Evolutionary conservation across 2,113 vertebrate species (phyloP).

Genomic region (Loxodonta africana): DNA sequence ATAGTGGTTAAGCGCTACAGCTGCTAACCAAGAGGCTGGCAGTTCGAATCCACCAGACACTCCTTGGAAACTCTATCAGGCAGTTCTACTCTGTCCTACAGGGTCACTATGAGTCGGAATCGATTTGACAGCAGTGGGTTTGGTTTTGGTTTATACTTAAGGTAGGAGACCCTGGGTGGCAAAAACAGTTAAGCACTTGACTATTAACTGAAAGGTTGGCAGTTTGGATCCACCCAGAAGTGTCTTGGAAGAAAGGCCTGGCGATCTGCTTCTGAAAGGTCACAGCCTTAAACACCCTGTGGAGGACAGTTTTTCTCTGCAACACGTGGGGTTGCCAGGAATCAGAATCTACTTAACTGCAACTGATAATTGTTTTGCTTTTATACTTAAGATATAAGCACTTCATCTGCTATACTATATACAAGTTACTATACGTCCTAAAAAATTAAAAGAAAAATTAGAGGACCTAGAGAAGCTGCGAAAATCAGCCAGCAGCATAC

Average conservation of each 20-base stretch:
- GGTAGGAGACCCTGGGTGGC: not conserved
- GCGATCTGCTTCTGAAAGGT: not conserved
- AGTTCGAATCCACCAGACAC: too few relatives aligned
- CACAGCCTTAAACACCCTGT: not conserved
- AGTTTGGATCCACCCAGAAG: not conserved
- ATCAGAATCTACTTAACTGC: not conserved
- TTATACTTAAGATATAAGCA: not conserved
- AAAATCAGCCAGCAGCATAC: not conserved
- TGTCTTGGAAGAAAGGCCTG: not conserved
- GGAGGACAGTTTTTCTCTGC: not conserved
- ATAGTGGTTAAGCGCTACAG: too few relatives aligned
- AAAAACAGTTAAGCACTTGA: not conserved
- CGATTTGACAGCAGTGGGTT: too few relatives aligned
- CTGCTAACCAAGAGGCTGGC: too few relatives aligned
- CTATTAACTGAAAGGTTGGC: not conserved
- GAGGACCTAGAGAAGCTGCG: not conserved
- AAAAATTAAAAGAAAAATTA: conserved; percentile 12
- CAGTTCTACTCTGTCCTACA: too few relatives aligned
- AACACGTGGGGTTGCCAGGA: not conserved
- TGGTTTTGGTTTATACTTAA: not conserved
- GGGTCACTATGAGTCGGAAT: too few relatives aligned
- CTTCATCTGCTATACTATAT: not conserved
- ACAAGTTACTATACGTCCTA: not conserved
- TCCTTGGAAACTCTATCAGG: too few relatives aligned
- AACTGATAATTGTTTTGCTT: not conserved